These are phyloP conservation scores for Drosophila leontia DNA, from an alignment of 1,140 invertebrate species.

Conservation along the genomic window DNA sequence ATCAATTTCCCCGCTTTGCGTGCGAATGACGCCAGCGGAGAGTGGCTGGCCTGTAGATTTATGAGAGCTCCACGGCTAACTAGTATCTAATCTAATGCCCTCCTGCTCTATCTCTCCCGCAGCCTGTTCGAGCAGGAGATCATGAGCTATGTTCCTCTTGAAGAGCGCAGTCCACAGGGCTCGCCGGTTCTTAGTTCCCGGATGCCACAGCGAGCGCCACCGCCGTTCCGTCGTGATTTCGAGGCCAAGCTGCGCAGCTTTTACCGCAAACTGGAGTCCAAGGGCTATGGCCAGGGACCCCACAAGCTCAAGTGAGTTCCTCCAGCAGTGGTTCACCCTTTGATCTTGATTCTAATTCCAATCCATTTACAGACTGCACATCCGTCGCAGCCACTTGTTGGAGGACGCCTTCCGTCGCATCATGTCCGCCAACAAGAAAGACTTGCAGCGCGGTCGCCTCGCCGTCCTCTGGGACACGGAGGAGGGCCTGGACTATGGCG, in stretches of 20 bases:
- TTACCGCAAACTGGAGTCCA: slow-evolving; percentile 97
- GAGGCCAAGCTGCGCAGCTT: slow-evolving; percentile 98
- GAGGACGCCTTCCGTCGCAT: slow-evolving; percentile 98
- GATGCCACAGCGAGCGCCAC: slow-evolving; percentile 92
- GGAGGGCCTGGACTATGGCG: slow-evolving; percentile 98
- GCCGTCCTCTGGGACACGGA: slow-evolving; percentile 98
- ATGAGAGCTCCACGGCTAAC: slow-evolving; percentile 24
- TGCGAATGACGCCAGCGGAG: slow-evolving; percentile 20
- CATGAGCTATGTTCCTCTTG: slow-evolving; percentile 97
- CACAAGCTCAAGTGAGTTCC: slow-evolving; percentile 95
- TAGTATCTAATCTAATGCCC: slow-evolving; percentile 4
- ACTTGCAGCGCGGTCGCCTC: slow-evolving; percentile 97
- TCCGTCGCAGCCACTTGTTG: slow-evolving; percentile 95
- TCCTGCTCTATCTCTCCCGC: slow-evolving; percentile 65
- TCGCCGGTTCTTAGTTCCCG: slow-evolving; percentile 87
- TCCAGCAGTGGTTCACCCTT: accelerated
- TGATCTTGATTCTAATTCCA: neutral
- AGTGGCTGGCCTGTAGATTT: slow-evolving; percentile 28
- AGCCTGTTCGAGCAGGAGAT: slow-evolving; percentile 99
- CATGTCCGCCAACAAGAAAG: slow-evolving; percentile 98
- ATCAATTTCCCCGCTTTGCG: slow-evolving; percentile 38
- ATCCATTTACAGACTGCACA: slow-evolving; percentile 90
- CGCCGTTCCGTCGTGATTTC: slow-evolving; percentile 96
- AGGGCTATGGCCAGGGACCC: slow-evolving; percentile 98
- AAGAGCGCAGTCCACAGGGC: slow-evolving; percentile 86